phyloP scores from a whole-genome alignment of 2,113 vertebrate species.

The Ranitomeya imitator region DNA sequence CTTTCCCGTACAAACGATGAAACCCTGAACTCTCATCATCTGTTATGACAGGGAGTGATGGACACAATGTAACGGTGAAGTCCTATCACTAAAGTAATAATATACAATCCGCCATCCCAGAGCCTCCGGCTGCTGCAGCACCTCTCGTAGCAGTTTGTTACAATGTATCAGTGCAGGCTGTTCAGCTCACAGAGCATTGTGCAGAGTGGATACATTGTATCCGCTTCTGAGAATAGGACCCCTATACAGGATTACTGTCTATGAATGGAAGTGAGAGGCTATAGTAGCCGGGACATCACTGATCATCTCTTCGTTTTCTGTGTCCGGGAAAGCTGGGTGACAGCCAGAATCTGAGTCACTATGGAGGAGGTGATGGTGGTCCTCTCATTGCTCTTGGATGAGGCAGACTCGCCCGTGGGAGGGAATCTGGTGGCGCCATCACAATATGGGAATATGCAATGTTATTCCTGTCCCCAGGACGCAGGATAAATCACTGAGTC shows the following conservation, averaged over 20 bases:
- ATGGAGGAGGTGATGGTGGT: not conserved
- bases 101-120: not conserved
- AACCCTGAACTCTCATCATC: not conserved
- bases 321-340: not conserved
- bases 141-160: no score
- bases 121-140: no score
- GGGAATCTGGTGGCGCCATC: not conserved
- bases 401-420: constrained; percentile 42
- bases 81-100: not conserved
- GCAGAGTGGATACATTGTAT: no score
- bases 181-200: no score
- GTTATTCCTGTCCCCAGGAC: constrained; percentile 18
- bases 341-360: no score
- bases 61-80: no score
- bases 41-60: not conserved
- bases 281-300: no score
- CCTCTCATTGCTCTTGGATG: not conserved
- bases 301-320: not conserved
- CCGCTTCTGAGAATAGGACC: no score
- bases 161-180: no score
- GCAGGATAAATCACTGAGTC: constrained; percentile 63
- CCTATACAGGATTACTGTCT: no score
- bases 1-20: constrained; percentile 4
- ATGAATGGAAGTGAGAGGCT: no score
- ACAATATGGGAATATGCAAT: not conserved